These are phyloP conservation scores for Tachystola acroxantha DNA, from an alignment of 2,888 invertebrate species.

Conservation along the genomic window DNA sequence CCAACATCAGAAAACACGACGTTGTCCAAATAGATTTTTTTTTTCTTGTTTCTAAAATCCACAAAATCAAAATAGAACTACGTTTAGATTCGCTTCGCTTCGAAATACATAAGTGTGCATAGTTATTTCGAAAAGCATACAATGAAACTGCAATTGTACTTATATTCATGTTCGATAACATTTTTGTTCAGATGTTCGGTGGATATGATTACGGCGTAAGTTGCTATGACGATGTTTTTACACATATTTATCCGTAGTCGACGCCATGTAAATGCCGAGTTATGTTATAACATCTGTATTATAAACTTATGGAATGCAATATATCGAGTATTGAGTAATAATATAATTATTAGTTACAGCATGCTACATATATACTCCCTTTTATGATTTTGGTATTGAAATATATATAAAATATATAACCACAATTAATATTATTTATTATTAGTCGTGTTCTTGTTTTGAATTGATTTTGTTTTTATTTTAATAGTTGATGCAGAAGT, in stretches of 20 bases:
- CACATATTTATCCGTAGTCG: slow-evolving; percentile 17
- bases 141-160: not conserved
- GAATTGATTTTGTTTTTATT: slow-evolving; percentile 12
- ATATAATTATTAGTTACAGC: slow-evolving; percentile 1
- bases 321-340: no score
- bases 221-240: slow-evolving; percentile 39
- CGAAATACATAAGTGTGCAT: no score
- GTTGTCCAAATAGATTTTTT: no score
- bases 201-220: slow-evolving; percentile 78
- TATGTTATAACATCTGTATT: no score
- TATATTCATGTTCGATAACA: slow-evolving; percentile 25
- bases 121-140: no score
- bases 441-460: not conserved
- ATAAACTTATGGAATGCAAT: no score
- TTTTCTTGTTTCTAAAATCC: no score
- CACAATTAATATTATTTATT: no score
- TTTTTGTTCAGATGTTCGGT: slow-evolving; percentile 75
- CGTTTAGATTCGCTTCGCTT: no score
- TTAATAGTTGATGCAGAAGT: slow-evolving; percentile 67
- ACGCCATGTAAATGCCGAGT: slow-evolving; percentile 26
- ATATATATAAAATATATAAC: not conserved
- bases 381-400: not conserved
- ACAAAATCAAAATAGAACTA: no score
- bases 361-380: not conserved
- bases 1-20: no score